Percentiles rank a stretch among this genome's conserved stretches.
phyloP scores from a whole-genome alignment of 2,797 vertebrate genomes.

The Morelia viridis region DNA sequence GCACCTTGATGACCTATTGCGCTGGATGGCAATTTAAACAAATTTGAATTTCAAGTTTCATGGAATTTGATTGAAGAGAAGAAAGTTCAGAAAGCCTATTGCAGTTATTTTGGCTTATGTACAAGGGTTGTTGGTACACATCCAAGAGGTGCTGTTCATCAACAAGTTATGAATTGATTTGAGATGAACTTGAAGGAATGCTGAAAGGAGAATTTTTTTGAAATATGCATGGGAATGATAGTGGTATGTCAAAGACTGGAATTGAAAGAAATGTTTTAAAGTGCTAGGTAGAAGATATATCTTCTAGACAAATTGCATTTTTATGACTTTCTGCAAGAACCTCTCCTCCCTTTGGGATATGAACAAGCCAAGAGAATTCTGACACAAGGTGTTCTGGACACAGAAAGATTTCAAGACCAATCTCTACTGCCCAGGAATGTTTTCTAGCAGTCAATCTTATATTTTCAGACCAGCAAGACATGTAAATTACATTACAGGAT shows the following conservation, averaged over 20 bases:
- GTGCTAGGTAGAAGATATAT: neutral
- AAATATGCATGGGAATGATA: neutral
- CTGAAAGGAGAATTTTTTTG: neutral
- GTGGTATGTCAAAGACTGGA: neutral
- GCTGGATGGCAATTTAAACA: neutral
- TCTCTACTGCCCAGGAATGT: neutral
- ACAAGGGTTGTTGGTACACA: neutral
- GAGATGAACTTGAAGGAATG: neutral
- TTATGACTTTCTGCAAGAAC: neutral
- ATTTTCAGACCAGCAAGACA: neutral
- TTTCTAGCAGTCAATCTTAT: neutral
- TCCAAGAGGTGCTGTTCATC: neutral
- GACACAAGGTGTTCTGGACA: neutral
- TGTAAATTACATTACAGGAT: neutral
- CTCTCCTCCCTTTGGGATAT: neutral
- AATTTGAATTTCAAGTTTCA: neutral
- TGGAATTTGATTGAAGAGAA: neutral
- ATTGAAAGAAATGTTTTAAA: neutral
- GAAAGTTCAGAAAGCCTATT: neutral
- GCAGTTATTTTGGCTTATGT: neutral
- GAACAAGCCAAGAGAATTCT: neutral
- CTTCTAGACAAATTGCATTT: neutral
- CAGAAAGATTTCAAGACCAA: neutral
- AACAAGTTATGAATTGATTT: neutral
- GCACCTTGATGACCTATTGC: neutral